Base-by-base conservation (phyloP, 1,140 invertebrate species). In the Bursaphelenchus mucronatus region DNA sequence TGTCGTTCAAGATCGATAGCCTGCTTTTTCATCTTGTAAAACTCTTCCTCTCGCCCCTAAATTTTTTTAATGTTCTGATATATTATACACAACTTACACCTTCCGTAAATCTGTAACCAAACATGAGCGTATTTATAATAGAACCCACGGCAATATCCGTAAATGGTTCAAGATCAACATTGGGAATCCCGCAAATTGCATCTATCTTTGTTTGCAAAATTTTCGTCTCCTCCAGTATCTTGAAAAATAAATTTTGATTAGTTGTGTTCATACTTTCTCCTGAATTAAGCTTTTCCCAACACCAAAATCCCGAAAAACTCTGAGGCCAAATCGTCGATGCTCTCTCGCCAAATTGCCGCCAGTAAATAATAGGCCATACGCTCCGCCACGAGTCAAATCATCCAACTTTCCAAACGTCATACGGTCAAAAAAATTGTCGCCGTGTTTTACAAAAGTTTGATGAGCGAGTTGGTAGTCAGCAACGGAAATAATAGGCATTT, bases 271-370 rank as follows among this genome's bases (percentile, higher is more conserved):
- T 21, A 64, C 63, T 50, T 59, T 50, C n/a, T 66, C 58, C 53
- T 74, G 65, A 63, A 74, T 74, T 8, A 74, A 51, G 51, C 70
- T 67, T 39, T 54, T 66, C 17, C 71, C 70, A 43, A 74, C 39
- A 11, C 71, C 71, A 17, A 74, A 67, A 51, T 74, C 67, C 45
- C 71, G 44, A 9, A 74, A 55, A 10, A 68, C 69, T 21, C 67
- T 63, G 7, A 74, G 55, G n/a, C 67, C 63, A 53, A 74, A 74
- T 9, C 71, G 66, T 46, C 71, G 41, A 41, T 71, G 65, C 19
- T 74, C 71, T 17, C 46, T 9, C 71, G 67, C 74, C 44, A 39
- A 9, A 6, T 58, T 46, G 1, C 69, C 63, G 21, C 61, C 61
- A 3, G 68, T 40, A 15, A 11, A 30, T 10, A 71, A 5, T 3